phyloP scores from a whole-genome alignment of 2,797 vertebrate genomes.

The Pseudotriccus pelzelni region DNA sequence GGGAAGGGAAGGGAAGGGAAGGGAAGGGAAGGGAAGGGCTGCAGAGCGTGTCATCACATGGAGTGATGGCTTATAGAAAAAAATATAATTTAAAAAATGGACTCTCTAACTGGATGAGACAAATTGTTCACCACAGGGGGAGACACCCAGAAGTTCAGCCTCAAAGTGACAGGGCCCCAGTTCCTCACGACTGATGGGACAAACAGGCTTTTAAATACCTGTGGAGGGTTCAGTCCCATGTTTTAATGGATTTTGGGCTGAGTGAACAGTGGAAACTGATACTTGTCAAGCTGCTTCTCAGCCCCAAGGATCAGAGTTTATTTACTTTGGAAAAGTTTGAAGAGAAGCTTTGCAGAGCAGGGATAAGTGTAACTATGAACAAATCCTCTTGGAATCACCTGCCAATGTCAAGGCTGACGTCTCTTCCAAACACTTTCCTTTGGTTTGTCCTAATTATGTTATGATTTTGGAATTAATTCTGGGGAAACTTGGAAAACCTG shows the following conservation, averaged over 20 bases:
- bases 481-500: not conserved
- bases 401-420: not conserved
- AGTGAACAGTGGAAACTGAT: not conserved
- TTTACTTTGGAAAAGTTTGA: not conserved
- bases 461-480: not conserved
- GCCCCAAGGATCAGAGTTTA: not conserved
- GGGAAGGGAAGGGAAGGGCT: no score
- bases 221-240: rapidly evolving
- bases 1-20: no score
- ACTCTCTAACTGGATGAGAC: no score
- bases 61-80: no score
- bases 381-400: not conserved
- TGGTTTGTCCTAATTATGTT: not conserved
- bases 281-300: not conserved
- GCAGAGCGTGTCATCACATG: no score
- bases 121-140: not conserved
- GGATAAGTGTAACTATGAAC: not conserved
- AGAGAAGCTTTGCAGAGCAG: not conserved
- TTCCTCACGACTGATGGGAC: not conserved
- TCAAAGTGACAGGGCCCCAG: rapidly evolving
- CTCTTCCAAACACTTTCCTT: not conserved
- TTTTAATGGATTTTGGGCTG: not conserved
- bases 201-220: not conserved
- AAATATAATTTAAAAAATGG: no score
- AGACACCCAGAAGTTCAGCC: no score